phyloP scores from a whole-genome alignment of 2,888 invertebrate genomes.

The Alloplasta piceator region DNA sequence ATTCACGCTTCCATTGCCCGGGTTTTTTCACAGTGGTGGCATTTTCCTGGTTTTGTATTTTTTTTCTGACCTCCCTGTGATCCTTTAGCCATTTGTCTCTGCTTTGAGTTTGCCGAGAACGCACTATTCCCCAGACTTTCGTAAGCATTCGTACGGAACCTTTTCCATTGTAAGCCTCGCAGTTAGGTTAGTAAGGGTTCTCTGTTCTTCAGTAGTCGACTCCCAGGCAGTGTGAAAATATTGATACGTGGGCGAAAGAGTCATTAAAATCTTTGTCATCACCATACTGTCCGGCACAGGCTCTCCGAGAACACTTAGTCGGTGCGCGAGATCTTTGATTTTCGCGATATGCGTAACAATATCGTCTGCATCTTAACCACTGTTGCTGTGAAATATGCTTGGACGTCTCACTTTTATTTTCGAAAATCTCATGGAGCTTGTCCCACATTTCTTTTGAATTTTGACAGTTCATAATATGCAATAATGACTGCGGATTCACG shows the following conservation, averaged over 20 bases:
- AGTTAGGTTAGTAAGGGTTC: conserved; percentile 49
- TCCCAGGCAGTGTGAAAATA: conserved; percentile 68
- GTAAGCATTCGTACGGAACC: neutral
- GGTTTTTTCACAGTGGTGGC: conserved; percentile 61
- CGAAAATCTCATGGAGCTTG: conserved; percentile 69
- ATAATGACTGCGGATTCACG: conserved; percentile 46
- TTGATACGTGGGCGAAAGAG: conserved; percentile 54
- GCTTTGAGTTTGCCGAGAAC: conserved; percentile 9
- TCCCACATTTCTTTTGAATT: conserved; percentile 72
- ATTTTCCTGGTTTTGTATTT: conserved; percentile 33
- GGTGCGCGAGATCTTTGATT: conserved; percentile 64
- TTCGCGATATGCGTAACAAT: conserved; percentile 68
- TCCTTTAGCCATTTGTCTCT: neutral
- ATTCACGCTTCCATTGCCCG: conserved; percentile 55
- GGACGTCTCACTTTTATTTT: conserved; percentile 70
- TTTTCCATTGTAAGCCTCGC: conserved; percentile 51
- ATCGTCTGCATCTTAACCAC: conserved; percentile 65
- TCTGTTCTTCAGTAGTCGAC: conserved; percentile 35
- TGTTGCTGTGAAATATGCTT: conserved; percentile 67
- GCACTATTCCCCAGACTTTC: conserved; percentile 17
- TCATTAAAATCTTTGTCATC: conserved; percentile 69
- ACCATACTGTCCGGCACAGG: conserved; percentile 59
- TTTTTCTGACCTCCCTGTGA: neutral
- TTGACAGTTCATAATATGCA: conserved; percentile 71
- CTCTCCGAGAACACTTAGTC: conserved; percentile 59